Percentiles rank a stretch among this genome's conserved stretches.
These are phyloP conservation scores for Paramisgurnus dabryanus DNA, from an alignment of 2,113 vertebrate species.

Conservation along the genomic window DNA sequence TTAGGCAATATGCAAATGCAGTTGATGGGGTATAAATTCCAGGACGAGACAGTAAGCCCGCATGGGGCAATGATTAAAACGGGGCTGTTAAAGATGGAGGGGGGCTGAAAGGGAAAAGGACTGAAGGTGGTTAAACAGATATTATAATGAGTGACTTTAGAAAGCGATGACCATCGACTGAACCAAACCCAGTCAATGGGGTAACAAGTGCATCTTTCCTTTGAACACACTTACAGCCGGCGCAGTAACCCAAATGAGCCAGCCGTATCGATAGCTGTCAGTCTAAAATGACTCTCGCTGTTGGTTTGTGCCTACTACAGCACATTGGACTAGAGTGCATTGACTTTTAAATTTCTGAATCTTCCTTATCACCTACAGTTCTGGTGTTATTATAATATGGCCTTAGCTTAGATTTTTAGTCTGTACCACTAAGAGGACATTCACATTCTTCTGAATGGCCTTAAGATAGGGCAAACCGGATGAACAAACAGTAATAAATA, in stretches of 20 bases:
- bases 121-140: conserved; percentile 44
- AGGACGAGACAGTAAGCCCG: conserved; percentile 69
- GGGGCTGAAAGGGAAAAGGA: conserved; percentile 30
- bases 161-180: conserved; percentile 70
- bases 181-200: conserved; percentile 64
- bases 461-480: conserved; percentile 52
- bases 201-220: conserved; percentile 60
- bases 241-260: conserved; percentile 38
- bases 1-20: conserved; percentile 78
- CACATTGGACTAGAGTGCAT: conserved; percentile 61
- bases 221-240: conserved; percentile 43
- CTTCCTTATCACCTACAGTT: conserved; percentile 51
- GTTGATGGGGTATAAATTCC: conserved; percentile 77
- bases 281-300: conserved; percentile 60
- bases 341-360: conserved; percentile 64
- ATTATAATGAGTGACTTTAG: conserved; percentile 65
- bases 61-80: conserved; percentile 75
- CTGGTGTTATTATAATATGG: conserved; percentile 40
- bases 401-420: conserved; percentile 55
- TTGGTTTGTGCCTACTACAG: conserved; percentile 63
- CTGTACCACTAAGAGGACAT: conserved; percentile 62
- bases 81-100: conserved; percentile 58
- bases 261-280: conserved; percentile 67
- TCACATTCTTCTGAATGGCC: conserved; percentile 54
- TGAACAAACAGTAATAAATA: conserved; percentile 66